Percentiles rank a stretch among this genome's conserved stretches.
Conservation (phyloP, 2,888 invertebrate species). For the Rhodophaea formosa region DNA sequence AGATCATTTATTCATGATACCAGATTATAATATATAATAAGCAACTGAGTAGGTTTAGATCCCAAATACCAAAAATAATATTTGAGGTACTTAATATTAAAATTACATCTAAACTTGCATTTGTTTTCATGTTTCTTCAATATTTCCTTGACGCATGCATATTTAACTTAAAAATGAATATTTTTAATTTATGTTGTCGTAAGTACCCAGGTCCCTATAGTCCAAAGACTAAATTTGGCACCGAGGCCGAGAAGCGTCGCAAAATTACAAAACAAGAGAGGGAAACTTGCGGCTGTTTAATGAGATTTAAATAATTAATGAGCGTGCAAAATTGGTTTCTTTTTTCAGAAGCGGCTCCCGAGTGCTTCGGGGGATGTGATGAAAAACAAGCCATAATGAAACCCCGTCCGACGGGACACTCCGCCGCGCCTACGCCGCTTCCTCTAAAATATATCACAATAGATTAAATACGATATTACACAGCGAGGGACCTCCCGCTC, state of each 20-base stretch:
- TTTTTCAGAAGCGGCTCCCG: constrained; percentile 61
- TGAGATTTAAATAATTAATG: constrained; percentile 82
- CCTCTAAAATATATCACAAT: constrained; percentile 30
- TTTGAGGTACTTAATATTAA: too few relatives aligned
- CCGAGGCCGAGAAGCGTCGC: constrained; percentile 47
- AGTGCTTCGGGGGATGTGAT: constrained; percentile 61
- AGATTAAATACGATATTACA: constrained; percentile 38
- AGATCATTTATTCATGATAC: not conserved
- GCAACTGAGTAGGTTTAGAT: too few relatives aligned
- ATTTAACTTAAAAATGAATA: not conserved
- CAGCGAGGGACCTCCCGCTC: constrained; percentile 41
- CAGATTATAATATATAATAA: too few relatives aligned
- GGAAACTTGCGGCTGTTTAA: constrained; percentile 76
- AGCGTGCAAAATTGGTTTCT: constrained; percentile 79
- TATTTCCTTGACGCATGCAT: too few relatives aligned
- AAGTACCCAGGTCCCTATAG: constrained; percentile 38
- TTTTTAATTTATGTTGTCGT: constrained; percentile 23
- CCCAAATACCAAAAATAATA: too few relatives aligned
- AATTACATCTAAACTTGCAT: too few relatives aligned
- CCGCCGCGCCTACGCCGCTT: constrained; percentile 38
- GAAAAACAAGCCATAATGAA: constrained; percentile 73
- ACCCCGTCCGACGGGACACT: constrained; percentile 50
- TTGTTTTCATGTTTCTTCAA: too few relatives aligned
- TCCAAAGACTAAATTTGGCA: constrained; percentile 59
- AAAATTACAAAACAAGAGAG: constrained; percentile 65